phyloP scores from a whole-genome alignment of 1,140 invertebrate genomes.

The Hestina assimilis region DNA sequence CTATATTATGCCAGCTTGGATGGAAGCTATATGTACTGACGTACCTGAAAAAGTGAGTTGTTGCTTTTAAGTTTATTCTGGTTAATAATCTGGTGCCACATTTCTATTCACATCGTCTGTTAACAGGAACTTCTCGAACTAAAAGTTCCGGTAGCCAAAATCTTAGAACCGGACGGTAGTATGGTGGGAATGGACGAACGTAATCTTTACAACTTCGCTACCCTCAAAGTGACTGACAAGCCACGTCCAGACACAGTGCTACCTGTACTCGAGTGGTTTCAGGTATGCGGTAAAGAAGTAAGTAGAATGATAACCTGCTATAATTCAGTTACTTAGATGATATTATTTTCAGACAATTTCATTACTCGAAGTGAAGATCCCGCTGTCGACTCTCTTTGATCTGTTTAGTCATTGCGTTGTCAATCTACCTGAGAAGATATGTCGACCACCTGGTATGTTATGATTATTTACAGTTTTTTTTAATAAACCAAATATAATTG shows the following conservation, averaged over 20 bases:
- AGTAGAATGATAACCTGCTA: too few species aligned
- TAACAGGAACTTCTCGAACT: constrained; percentile 85
- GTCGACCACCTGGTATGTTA: constrained; percentile 46
- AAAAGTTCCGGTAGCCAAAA: constrained; percentile 96
- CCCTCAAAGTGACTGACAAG: constrained; percentile 90
- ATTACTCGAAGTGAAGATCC: constrained; percentile 92
- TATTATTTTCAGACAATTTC: constrained; percentile 84
- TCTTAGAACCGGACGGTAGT: constrained; percentile 97
- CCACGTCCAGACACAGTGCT: constrained; percentile 93
- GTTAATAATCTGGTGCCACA: background rate
- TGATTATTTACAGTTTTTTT: background rate
- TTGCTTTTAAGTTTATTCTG: background rate
- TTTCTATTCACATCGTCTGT: background rate
- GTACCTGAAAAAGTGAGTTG: constrained; percentile 88
- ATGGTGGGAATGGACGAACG: constrained; percentile 95
- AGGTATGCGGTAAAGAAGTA: constrained; percentile 82
- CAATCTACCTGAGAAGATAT: constrained; percentile 62
- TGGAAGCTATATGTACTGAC: constrained; percentile 97
- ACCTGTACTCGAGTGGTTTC: constrained; percentile 96
- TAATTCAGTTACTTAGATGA: background rate
- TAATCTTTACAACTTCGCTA: constrained; percentile 97
- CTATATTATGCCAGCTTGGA: constrained; percentile 98
- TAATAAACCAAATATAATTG: too few species aligned
- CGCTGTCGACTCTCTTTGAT: constrained; percentile 89
- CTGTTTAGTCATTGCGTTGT: constrained; percentile 92